Percentiles rank a stretch among this genome's conserved stretches.
Evolutionary conservation across 35 echinoderm and acorn worm species (phyloP).

Genomic region (Apostichopus japonicus): DNA sequence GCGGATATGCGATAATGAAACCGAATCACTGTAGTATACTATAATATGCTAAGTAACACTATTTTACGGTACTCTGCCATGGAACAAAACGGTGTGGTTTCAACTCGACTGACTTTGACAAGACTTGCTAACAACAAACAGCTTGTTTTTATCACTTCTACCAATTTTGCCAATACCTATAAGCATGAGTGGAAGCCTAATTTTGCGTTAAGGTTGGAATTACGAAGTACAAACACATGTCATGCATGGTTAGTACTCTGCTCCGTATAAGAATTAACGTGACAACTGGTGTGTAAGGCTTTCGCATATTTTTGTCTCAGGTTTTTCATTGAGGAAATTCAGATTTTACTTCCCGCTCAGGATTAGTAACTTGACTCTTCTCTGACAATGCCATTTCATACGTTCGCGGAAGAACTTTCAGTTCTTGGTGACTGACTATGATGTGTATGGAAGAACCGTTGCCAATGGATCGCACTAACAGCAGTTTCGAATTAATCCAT

Average conservation of each 20-base stretch:
- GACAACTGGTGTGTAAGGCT: neutral
- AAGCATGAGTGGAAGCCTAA: constrained; percentile 11
- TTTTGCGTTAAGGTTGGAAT: constrained; percentile 12
- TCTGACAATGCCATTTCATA: neutral
- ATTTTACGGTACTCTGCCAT: neutral
- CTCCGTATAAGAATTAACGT: neutral
- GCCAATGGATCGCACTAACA: too few relatives aligned
- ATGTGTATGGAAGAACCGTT: too few relatives aligned
- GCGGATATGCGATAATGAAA: too few relatives aligned
- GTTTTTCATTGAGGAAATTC: constrained; percentile 15
- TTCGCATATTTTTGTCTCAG: neutral
- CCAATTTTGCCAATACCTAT: neutral
- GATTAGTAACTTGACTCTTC: neutral
- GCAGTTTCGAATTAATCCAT: too few relatives aligned
- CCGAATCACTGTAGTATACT: too few relatives aligned
- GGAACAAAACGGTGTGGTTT: neutral
- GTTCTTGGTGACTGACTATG: too few relatives aligned
- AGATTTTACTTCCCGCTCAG: neutral
- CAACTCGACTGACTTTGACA: constrained; percentile 5
- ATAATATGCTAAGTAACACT: too few relatives aligned
- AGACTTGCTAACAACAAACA: neutral
- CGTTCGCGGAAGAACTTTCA: too few relatives aligned
- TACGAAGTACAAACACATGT: constrained; percentile 19
- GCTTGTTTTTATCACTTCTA: constrained; percentile 13
- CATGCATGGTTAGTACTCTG: neutral